Evolutionary conservation across 2,888 invertebrate genomes (phyloP).

Genomic region (Sinhomidia bicolor): DNA sequence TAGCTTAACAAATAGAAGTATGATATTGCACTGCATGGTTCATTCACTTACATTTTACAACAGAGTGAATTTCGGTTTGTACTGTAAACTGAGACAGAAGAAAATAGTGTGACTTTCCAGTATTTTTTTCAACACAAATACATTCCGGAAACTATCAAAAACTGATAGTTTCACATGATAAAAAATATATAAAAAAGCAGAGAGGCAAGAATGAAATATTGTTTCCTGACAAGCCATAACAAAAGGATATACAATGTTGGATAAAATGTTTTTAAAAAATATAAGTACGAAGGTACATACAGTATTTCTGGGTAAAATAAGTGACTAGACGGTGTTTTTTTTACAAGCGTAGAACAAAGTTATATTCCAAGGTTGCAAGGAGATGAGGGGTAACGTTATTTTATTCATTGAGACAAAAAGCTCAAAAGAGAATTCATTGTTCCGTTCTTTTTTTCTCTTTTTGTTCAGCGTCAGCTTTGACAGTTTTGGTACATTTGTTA

Average conservation of each 20-base stretch:
- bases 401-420: slow-evolving; percentile 66
- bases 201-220: slow-evolving; percentile 57
- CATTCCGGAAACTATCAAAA: slow-evolving; percentile 59
- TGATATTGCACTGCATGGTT: not conserved
- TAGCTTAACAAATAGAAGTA: not conserved
- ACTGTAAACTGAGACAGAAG: slow-evolving; percentile 1
- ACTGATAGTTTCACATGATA: slow-evolving; percentile 54
- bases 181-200: slow-evolving; percentile 34
- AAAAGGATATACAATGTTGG: not conserved
- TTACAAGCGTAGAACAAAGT: not conserved
- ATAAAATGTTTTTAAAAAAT: too few relatives aligned
- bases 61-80: not conserved
- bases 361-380: not conserved
- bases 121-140: not conserved
- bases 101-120: slow-evolving; percentile 34
- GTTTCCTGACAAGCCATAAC: slow-evolving; percentile 60
- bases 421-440: slow-evolving; percentile 56
- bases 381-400: slow-evolving; percentile 57
- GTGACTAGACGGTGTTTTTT: not conserved
- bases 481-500: slow-evolving; percentile 70
- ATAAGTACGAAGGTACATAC: not conserved
- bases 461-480: slow-evolving; percentile 63
- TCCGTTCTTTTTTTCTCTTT: slow-evolving; percentile 52
- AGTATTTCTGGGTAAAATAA: slow-evolving; percentile 8
- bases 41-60: not conserved